Base-by-base conservation (phyloP, 1,140 invertebrate species). In the Philopotamus ludificatus region DNA sequence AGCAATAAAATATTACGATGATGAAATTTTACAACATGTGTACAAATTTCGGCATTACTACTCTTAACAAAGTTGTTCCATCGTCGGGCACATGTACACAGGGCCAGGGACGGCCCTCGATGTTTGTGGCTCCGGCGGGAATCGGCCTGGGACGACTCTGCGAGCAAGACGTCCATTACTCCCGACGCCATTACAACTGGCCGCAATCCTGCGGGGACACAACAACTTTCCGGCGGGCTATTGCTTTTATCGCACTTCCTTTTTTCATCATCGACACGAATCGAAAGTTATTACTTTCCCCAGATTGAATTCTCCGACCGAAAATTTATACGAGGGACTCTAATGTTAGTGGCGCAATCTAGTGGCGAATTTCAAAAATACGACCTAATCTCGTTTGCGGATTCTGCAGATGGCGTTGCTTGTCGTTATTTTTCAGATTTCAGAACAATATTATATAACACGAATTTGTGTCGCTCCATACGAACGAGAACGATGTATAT, bases 81-180 rank as follows among this genome's bases (percentile, higher is more conserved):
- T n/a, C n/a, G n/a, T n/a, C n/a, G n/a, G n/a, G n/a, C 28, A 12
- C 28, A 12, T 34, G 12, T 34, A 12, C 12, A 34, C 28, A 34
- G 28, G 12, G 28, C 28, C 28, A 12, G 28, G 28, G 28, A 12
- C 12, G 12, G 28, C n/a, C 42, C 54, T 21, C n/a, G 20, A 16
- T 9, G 34, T 59, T 60, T 34, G 42, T 39, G 42, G 41, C 42
- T 34, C 57, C 42, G 1, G 3, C 2, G 42, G 57, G 54, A 57
- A 20, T 18, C 8, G 44, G 18, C 4, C 4, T 1, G 26, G 57
- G 15, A 23, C 41, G 9, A 42, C 12, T 22, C 4, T 15, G 1
- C 15, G 3, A 39, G 42, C 22, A 60, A 60, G 57, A 47, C 41
- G 57, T 60, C 57, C 57, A 60, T 60, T 60, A 60, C 44, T 47